Percentiles rank a stretch among this genome's conserved stretches.
These are phyloP conservation scores for Eptesicus fuscus DNA, from an alignment of 2,113 vertebrate genomes.

Conservation along the genomic window DNA sequence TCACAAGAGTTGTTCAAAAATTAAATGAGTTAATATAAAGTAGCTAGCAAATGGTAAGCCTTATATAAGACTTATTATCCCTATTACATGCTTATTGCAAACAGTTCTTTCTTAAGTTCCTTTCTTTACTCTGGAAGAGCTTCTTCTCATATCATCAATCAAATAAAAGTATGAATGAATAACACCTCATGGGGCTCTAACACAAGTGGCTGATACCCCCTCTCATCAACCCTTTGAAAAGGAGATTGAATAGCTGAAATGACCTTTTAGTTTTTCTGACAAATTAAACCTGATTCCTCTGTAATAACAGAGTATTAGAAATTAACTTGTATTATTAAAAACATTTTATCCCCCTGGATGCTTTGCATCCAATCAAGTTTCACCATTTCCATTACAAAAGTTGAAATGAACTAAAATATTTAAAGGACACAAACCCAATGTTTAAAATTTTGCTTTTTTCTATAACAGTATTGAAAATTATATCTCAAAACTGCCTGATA, in stretches of 20 bases:
- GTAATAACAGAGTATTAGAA: constrained; percentile 28
- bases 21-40: not conserved
- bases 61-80: not conserved
- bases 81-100: not conserved
- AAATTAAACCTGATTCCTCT: not conserved
- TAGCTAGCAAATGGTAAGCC: not conserved
- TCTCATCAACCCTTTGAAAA: not conserved
- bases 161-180: not conserved
- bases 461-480: not conserved
- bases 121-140: not conserved
- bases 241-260: not conserved
- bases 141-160: not conserved
- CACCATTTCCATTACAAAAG: not conserved
- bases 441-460: not conserved
- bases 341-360: not conserved
- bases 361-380: not conserved
- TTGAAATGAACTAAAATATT: constrained; percentile 9
- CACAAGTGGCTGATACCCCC: not conserved
- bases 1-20: not conserved
- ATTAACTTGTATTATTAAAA: constrained; percentile 3
- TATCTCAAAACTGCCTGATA: not conserved
- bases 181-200: not conserved
- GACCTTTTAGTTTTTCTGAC: constrained; percentile 19
- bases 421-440: not conserved
- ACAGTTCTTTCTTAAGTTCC: not conserved